These are phyloP conservation scores for Sebastes taczanowskii DNA, from an alignment of 2,797 vertebrate genomes.

Conservation along the genomic window DNA sequence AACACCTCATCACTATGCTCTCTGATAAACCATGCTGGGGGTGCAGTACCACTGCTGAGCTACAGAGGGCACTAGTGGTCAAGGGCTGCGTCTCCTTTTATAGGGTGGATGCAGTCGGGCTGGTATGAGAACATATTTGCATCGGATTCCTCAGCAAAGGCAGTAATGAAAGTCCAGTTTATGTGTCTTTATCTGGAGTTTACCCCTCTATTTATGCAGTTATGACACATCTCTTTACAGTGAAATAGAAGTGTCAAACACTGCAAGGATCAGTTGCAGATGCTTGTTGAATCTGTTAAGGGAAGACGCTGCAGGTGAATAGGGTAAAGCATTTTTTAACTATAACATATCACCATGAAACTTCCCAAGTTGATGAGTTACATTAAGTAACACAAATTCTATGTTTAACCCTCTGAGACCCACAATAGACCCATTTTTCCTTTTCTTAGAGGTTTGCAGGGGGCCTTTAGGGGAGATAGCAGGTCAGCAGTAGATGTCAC, in stretches of 20 bases:
- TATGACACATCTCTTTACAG: not conserved
- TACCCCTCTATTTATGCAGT: not conserved
- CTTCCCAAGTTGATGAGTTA: too few relatives aligned
- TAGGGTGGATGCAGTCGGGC: not conserved
- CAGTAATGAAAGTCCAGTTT: not conserved
- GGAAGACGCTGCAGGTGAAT: not conserved
- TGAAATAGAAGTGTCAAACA: not conserved
- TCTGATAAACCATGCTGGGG: not conserved
- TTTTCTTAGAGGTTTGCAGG: too few relatives aligned
- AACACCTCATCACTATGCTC: conserved; percentile 13
- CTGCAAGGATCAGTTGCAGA: not conserved
- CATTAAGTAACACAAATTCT: too few relatives aligned
- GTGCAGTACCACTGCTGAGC: not conserved
- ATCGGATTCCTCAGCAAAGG: not conserved
- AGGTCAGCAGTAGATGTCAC: too few relatives aligned
- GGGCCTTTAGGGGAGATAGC: too few relatives aligned
- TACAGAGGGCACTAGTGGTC: conserved; percentile 41
- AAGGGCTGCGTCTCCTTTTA: not conserved
- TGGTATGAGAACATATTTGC: not conserved
- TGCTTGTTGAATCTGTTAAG: not conserved
- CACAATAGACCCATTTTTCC: too few relatives aligned
- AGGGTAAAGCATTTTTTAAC: too few relatives aligned
- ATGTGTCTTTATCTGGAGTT: not conserved
- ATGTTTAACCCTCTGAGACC: too few relatives aligned
- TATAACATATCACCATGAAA: too few relatives aligned